Conservation (phyloP, 2,797 vertebrate species). For the Pogonophryne albipinna region DNA sequence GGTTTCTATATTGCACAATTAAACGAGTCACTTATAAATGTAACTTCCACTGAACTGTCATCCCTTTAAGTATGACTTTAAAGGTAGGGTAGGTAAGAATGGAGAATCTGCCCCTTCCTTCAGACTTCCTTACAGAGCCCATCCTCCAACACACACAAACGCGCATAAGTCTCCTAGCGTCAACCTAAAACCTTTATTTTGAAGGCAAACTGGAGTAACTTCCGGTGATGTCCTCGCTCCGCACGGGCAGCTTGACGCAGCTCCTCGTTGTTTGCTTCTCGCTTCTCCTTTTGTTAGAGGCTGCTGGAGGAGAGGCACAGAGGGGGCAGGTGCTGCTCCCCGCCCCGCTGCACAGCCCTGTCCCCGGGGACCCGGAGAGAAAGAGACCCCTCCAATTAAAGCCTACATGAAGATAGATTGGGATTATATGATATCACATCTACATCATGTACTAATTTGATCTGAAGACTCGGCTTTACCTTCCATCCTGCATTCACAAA, state of each 20-base stretch:
- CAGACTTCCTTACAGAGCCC: too few species aligned
- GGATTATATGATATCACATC: neutral
- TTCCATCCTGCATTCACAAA: neutral
- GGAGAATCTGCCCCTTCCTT: too few species aligned
- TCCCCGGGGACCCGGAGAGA: constrained; percentile 25
- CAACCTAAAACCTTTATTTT: constrained; percentile 26
- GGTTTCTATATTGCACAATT: neutral
- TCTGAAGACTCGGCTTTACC: neutral
- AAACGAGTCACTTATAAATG: neutral
- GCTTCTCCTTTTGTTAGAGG: constrained; percentile 59
- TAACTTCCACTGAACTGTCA: too few species aligned
- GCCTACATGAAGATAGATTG: neutral
- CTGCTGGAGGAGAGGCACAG: constrained; percentile 30
- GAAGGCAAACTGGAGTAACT: neutral
- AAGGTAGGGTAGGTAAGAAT: too few species aligned
- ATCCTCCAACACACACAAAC: too few species aligned
- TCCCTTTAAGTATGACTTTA: too few species aligned
- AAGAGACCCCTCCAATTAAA: constrained; percentile 27
- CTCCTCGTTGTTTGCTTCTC: neutral
- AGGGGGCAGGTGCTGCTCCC: constrained; percentile 55
- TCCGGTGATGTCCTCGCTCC: neutral
- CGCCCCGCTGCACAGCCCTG: constrained; percentile 15
- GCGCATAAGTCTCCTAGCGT: neutral
- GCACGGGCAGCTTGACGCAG: neutral
- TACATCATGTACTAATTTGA: neutral